Evolutionary conservation across 2,888 invertebrate genomes (phyloP).

Genomic region (Heliconius charithonia): DNA sequence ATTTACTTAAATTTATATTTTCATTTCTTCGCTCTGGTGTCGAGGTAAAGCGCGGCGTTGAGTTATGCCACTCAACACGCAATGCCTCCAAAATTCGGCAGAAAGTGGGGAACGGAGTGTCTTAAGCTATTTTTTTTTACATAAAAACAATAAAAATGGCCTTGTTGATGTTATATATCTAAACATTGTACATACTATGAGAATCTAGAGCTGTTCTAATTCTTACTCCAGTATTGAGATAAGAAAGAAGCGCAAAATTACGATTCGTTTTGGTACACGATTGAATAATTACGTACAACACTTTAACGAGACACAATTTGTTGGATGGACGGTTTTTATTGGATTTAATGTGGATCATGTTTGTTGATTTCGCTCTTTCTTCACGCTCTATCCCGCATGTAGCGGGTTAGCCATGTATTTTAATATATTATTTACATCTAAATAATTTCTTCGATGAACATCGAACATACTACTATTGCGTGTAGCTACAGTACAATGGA

Average conservation of each 20-base stretch:
- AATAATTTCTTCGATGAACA: too few species aligned
- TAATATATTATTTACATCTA: too few species aligned
- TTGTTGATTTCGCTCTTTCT: not conserved
- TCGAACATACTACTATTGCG: too few species aligned
- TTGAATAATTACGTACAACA: slow-evolving; percentile 18
- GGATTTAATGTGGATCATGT: not conserved
- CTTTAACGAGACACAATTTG: slow-evolving; percentile 16
- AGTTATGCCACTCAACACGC: too few species aligned
- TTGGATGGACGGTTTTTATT: not conserved
- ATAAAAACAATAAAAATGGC: not conserved
- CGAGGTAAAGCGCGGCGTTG: too few species aligned
- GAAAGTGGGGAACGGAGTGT: too few species aligned
- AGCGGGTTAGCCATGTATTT: not conserved
- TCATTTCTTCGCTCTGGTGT: too few species aligned
- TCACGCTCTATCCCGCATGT: not conserved
- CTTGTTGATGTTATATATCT: not conserved
- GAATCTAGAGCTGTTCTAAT: not conserved
- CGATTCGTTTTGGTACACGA: slow-evolving; percentile 3
- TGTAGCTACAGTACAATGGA: too few species aligned
- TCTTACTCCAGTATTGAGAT: not conserved
- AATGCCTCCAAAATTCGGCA: too few species aligned
- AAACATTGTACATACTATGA: not conserved
- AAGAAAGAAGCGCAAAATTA: not conserved
- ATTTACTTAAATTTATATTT: too few species aligned
- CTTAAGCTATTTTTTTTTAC: too few species aligned